These are phyloP conservation scores for Smittia aterrima DNA, from an alignment of 2,888 invertebrate genomes.

Conservation along the genomic window DNA sequence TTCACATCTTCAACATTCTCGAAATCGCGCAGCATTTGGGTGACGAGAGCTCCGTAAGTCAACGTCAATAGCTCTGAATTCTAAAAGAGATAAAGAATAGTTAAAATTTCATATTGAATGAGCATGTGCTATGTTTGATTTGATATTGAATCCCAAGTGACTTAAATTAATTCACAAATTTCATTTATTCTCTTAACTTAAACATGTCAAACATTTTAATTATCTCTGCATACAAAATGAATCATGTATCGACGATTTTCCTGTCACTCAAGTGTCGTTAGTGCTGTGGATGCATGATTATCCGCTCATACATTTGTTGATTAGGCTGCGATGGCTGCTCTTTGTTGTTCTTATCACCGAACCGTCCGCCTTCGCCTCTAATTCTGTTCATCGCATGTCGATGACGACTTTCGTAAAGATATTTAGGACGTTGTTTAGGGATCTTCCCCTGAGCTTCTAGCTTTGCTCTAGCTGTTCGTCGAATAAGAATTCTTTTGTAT, in stretches of 20 bases:
- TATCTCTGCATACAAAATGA: too few species aligned
- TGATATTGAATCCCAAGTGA: background rate
- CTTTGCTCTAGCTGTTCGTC: conserved; percentile 91
- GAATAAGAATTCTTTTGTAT: conserved; percentile 56
- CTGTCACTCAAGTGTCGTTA: background rate
- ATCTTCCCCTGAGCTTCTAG: conserved; percentile 93
- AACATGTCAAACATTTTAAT: too few species aligned
- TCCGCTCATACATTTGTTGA: conserved; percentile 47
- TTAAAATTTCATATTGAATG: background rate
- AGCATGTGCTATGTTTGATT: background rate
- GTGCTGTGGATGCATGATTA: conserved; percentile 45
- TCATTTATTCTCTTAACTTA: too few species aligned
- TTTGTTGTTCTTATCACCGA: conserved; percentile 53
- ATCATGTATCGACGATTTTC: too few species aligned
- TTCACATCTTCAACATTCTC: conserved; percentile 98
- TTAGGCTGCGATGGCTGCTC: conserved; percentile 30
- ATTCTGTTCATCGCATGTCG: conserved; percentile 96
- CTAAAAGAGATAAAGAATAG: conserved; percentile 56
- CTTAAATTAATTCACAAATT: background rate
- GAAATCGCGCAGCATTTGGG: conserved; percentile 94
- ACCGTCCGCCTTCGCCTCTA: conserved; percentile 94
- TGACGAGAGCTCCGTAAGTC: conserved; percentile 96
- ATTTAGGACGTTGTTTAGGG: conserved; percentile 95
- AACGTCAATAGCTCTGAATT: conserved; percentile 95
- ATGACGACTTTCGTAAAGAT: conserved; percentile 96